These are phyloP conservation scores for Cantharis lateralis DNA, from an alignment of 2,888 invertebrate genomes.

Conservation along the genomic window DNA sequence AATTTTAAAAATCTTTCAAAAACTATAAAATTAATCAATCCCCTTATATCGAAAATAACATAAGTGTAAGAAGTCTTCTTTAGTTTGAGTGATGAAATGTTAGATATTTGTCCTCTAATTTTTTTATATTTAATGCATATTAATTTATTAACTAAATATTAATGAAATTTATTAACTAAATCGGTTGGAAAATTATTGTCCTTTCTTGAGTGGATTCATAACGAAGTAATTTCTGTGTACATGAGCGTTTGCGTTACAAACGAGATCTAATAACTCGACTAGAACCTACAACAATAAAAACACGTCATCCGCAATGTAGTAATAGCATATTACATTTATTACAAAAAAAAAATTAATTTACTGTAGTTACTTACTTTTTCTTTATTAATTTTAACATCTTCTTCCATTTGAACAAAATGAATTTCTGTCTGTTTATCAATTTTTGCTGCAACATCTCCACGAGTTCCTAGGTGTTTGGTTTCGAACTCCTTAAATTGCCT, in stretches of 20 bases:
- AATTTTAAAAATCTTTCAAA: too few relatives aligned
- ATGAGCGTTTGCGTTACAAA: conserved; percentile 46
- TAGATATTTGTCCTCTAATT: neutral
- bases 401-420: conserved; percentile 44
- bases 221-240: conserved; percentile 50
- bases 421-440: conserved; percentile 52
- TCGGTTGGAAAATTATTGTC: neutral
- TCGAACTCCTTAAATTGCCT: conserved; percentile 52
- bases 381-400: conserved; percentile 47
- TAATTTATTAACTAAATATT: neutral
- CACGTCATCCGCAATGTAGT: neutral
- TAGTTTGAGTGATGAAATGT: neutral
- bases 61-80: neutral
- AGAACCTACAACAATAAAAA: conserved; percentile 46
- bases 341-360: too few relatives aligned
- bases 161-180: neutral
- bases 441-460: conserved; percentile 51
- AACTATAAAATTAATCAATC: too few relatives aligned
- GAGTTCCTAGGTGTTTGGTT: conserved; percentile 52
- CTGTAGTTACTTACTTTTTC: conserved; percentile 45
- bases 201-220: conserved; percentile 34
- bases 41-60: too few relatives aligned
- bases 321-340: too few relatives aligned
- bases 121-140: neutral
- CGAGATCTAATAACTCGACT: conserved; percentile 46